Percentiles rank a stretch among this genome's conserved stretches.
These are phyloP conservation scores for Teinopalpus imperialis DNA, from an alignment of 2,888 invertebrate species.

Conservation along the genomic window DNA sequence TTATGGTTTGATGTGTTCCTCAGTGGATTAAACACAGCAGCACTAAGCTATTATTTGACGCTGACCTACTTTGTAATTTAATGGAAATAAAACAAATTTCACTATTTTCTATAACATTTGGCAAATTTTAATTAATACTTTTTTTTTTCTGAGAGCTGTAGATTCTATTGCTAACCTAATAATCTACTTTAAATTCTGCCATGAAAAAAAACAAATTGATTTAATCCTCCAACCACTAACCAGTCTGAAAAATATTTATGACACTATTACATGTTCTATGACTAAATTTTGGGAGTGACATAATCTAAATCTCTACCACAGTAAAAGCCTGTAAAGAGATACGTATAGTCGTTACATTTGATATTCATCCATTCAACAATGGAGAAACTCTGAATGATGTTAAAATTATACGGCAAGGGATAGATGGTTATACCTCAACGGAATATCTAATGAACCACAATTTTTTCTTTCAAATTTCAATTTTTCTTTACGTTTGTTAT, in stretches of 20 bases:
- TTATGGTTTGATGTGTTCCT: too few species aligned
- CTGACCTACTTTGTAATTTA: too few species aligned
- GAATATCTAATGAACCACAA: constrained; percentile 24
- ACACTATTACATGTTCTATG: constrained; percentile 1
- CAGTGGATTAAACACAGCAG: too few species aligned
- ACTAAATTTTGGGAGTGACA: constrained; percentile 15
- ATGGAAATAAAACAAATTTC: too few species aligned
- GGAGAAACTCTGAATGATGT: constrained; percentile 25
- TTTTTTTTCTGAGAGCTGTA: too few species aligned
- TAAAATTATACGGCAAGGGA: constrained; percentile 26
- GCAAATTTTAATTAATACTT: too few species aligned
- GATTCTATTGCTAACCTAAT: too few species aligned
- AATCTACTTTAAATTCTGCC: too few species aligned
- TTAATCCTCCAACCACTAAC: too few species aligned
- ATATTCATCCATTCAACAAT: constrained; percentile 27
- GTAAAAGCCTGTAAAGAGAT: constrained; percentile 21
- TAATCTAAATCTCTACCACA: constrained; percentile 23
- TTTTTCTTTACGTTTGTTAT: constrained; percentile 15
- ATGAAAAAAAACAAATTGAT: too few species aligned
- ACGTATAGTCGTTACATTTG: constrained; percentile 24
- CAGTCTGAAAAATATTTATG: constrained; percentile 1
- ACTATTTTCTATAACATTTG: too few species aligned
- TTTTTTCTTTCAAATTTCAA: constrained; percentile 17
- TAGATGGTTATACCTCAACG: constrained; percentile 24
- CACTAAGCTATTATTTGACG: too few species aligned